Evolutionary conservation across 2,888 invertebrate genomes (phyloP), one percentile per base, ranked within the genome.

Genomic region (Volucella zonaria): DNA sequence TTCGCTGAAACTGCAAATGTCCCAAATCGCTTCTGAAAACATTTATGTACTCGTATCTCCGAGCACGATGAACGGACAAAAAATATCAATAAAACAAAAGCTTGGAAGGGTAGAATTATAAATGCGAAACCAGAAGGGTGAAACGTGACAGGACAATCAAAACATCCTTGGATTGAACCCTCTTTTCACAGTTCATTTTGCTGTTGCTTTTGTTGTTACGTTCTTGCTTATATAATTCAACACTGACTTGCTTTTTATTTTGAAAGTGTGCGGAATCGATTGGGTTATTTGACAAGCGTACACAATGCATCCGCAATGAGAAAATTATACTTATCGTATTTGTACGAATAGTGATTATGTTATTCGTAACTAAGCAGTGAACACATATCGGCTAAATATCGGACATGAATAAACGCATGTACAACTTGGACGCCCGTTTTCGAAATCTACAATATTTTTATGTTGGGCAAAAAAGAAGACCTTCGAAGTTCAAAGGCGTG

Each of bases 171-270:
- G n/a, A 14, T 47, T 14, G 58, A 58, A 47, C 58, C 68, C 47
- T 58, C 47, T 66, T 66, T 56, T 58, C 68, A n/a, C 52, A 43
- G 54, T 68, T 56, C 45, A 70, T 40, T 66, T 38, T 56, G 15
- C 14, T 14, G 6, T 23, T 23, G 18, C 18, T 18, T 18, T 18
- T 18, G 18, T 18, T 18, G 18, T 18, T 47, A 9, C 31, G 31
- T 68, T 14, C 31, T 23, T 56, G 45, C 45, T 47, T 68, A 56
- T 56, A 15, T 43, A 12, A 40, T 8, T 68, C 31, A 31, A 9
- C 51, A 42, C 12, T 11, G 38, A 38, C 31, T 15, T 51, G n/a
- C 40, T 68, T 10, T 45, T 54, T 11, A 10, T 15, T 51, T 52
- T 42, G 51, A 15, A 12, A 45, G 12, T 18, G 51, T 47, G 64